Evolutionary conservation across 2,797 vertebrate genomes (phyloP).

Genomic region (Oophaga sylvatica): DNA sequence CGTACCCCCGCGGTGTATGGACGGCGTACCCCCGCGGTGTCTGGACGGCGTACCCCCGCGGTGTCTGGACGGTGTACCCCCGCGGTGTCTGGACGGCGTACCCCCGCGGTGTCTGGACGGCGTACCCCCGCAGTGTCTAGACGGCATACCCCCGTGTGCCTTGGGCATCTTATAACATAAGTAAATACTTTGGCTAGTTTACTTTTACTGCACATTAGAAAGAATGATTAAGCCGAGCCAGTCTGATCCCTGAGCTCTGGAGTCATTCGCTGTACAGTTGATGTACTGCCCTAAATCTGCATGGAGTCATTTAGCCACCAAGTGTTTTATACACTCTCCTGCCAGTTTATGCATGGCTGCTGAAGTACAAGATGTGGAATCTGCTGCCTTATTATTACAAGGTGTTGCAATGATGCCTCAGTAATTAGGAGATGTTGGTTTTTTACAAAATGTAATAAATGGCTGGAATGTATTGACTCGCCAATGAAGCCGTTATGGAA

Average conservation of each 20-base stretch:
- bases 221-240: conserved; percentile 51
- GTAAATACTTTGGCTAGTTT: conserved; percentile 54
- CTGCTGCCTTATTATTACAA: not conserved
- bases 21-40: not conserved
- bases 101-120: not conserved
- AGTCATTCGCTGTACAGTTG: conserved; percentile 45
- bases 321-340: conserved; percentile 39
- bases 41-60: not conserved
- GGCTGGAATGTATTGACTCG: not conserved
- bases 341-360: conserved; percentile 17
- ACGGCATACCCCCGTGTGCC: not conserved
- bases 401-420: not conserved
- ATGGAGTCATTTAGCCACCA: conserved; percentile 34
- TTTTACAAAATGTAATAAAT: not conserved
- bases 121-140: not conserved
- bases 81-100: not conserved
- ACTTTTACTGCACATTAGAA: conserved; percentile 48
- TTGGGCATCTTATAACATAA: conserved; percentile 48
- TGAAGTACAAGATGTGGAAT: not conserved
- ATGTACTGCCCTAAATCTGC: conserved; percentile 32
- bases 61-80: not conserved
- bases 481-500: too few species aligned
- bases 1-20: not conserved
- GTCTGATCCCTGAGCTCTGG: conserved; percentile 45
- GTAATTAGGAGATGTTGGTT: not conserved